Evolutionary conservation across 2,888 invertebrate species (phyloP).

Genomic region (Meandrusa payeni): DNA sequence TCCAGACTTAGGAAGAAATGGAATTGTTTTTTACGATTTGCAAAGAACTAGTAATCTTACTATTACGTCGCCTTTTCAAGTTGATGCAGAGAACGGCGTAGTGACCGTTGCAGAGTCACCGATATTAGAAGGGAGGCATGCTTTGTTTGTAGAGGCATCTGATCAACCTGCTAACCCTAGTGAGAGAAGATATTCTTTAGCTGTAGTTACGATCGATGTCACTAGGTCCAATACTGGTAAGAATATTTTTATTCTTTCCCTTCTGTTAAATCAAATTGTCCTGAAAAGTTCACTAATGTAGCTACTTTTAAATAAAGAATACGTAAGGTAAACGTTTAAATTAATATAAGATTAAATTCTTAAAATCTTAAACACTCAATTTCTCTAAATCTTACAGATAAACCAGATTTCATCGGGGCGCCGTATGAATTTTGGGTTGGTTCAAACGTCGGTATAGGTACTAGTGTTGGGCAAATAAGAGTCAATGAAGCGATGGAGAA

Average conservation of each 20-base stretch:
- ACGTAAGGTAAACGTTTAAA: too few relatives aligned
- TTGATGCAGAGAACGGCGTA: slow-evolving; percentile 86
- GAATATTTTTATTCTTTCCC: neutral
- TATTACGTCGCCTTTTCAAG: slow-evolving; percentile 84
- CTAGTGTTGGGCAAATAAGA: slow-evolving; percentile 92
- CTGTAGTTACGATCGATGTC: slow-evolving; percentile 92
- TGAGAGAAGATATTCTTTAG: slow-evolving; percentile 89
- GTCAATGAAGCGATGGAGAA: slow-evolving; percentile 86
- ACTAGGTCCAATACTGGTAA: slow-evolving; percentile 76
- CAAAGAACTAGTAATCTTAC: slow-evolving; percentile 85
- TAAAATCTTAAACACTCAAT: too few relatives aligned
- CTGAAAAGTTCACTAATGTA: too few relatives aligned
- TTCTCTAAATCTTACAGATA: slow-evolving; percentile 53
- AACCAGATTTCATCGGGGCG: slow-evolving; percentile 90
- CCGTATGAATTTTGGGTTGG: slow-evolving; percentile 96
- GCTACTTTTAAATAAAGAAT: too few relatives aligned
- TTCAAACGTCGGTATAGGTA: slow-evolving; percentile 90
- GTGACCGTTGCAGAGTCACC: slow-evolving; percentile 85
- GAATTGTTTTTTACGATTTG: slow-evolving; percentile 87
- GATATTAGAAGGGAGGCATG: slow-evolving; percentile 86
- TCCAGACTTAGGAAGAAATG: slow-evolving; percentile 87
- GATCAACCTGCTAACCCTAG: slow-evolving; percentile 92
- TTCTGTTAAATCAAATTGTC: too few relatives aligned
- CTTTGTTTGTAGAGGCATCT: slow-evolving; percentile 90
- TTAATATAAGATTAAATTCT: too few relatives aligned